Base-by-base conservation (phyloP, 1,140 invertebrate species). In the Drosophila arawakana region DNA sequence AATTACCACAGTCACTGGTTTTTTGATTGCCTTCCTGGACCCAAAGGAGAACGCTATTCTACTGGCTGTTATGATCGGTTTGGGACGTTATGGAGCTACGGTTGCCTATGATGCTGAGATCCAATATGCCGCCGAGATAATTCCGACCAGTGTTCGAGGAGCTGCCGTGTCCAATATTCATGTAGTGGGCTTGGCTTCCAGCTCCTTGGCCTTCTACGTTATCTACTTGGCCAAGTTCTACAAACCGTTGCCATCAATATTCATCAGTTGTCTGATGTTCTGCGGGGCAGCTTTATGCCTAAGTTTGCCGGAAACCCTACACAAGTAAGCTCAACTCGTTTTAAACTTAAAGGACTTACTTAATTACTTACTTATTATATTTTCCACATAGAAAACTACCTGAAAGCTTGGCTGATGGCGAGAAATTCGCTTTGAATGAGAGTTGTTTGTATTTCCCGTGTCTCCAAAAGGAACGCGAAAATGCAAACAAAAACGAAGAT, bases 51-150 rank as follows among this genome's bases (percentile, higher is more conserved):
- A 90, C 34, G 88, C 89, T 10, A 7, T 91, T 0, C 43, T 91
- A 6, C 21, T 91, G 30, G 84, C 84, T 7, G 44, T 79, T 11
- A 83, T 91, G 81, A 71, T 86, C 15, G 93, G 94, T 2, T 73
- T 94, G 57, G 94, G 95, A n/a, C 93, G 95, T 50, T 94, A 95
- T 65, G 94, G 93, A 10, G 93, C 95, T 13, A 95, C 94, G 4
- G 93, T 95, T 0, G 93, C 95, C 8, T 95, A 95, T 79, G 94
- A 95, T 79, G 94, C 95, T 2, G 88, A 94, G 81, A 89, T 95
- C 60, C 94, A 94, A 70, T 95, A 95, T 78, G 94, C 95, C 7
- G 94, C 95, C 1, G 95, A 96, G 78, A 91, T 95, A 37, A 94
- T 95, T 35, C 95, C 95, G 1, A 96, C 95, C 0, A 93, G 94